Conservation (phyloP, 23 tunicate species). For the Corella eumyota region DNA sequence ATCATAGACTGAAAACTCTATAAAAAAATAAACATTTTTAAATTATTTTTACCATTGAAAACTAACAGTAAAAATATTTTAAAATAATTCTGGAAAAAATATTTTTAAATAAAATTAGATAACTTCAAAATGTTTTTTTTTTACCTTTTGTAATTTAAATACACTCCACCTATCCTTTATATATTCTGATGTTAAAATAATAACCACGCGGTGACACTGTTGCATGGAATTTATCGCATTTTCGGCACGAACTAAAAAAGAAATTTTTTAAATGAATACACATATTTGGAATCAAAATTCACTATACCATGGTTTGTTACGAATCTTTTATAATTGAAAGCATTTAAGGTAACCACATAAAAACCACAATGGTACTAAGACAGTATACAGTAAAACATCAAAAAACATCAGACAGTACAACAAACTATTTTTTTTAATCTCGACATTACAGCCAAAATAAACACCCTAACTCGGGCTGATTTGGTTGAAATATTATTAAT, state of each 20-base stretch:
- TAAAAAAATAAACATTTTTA: not conserved
- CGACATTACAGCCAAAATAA: too few species aligned
- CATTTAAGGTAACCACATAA: too few species aligned
- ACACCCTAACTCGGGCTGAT: too few species aligned
- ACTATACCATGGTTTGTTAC: too few species aligned
- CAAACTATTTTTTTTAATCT: too few species aligned
- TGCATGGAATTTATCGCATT: slow-evolving; percentile 4
- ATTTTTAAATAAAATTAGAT: not conserved
- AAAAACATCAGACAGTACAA: too few species aligned
- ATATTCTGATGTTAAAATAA: slow-evolving; percentile 16
- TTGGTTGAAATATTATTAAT: too few species aligned
- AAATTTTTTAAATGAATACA: not conserved
- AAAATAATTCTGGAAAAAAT: not conserved
- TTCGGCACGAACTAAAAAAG: slow-evolving; percentile 1
- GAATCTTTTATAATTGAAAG: too few species aligned
- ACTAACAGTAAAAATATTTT: not conserved
- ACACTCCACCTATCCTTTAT: slow-evolving; percentile 45
- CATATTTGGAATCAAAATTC: not conserved
- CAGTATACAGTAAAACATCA: too few species aligned
- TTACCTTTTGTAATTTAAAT: slow-evolving; percentile 20
- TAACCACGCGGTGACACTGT: slow-evolving; percentile 28
- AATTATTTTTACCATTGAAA: not conserved
- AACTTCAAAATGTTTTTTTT: not conserved
- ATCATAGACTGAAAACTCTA: slow-evolving; percentile 37
- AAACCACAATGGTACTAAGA: too few species aligned